Percentiles rank a stretch among this genome's conserved stretches.
phyloP scores from a whole-genome alignment of 92 coral and sea anemone species.

The Zoanthus gigantus region DNA sequence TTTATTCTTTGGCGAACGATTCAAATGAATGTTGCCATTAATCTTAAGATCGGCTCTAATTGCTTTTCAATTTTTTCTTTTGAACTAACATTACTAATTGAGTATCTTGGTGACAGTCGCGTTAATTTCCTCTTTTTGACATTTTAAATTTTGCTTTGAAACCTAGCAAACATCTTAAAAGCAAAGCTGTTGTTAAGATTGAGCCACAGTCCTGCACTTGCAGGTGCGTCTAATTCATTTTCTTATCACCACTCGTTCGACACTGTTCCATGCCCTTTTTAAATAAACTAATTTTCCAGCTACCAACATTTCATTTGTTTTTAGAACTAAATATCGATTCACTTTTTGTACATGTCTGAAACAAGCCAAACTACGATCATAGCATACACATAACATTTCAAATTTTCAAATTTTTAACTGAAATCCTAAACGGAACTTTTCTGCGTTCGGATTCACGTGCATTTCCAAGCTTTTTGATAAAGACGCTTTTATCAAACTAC shows the following conservation, averaged over 20 bases:
- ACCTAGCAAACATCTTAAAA: conserved; percentile 31
- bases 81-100: conserved; percentile 32
- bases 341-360: not conserved
- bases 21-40: conserved; percentile 26
- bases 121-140: conserved; percentile 40
- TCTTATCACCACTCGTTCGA: not conserved
- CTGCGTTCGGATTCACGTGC: not conserved
- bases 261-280: not conserved
- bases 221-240: not conserved
- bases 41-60: conserved; percentile 27
- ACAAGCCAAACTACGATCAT: not conserved
- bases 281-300: not conserved
- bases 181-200: conserved; percentile 2
- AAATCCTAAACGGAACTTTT: not conserved
- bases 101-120: conserved; percentile 7
- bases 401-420: not conserved
- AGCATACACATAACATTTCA: not conserved
- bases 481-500: not conserved
- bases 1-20: not conserved
- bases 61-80: conserved; percentile 34
- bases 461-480: not conserved
- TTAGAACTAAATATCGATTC: not conserved
- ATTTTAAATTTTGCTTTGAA: conserved; percentile 9
- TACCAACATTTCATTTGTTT: not conserved
- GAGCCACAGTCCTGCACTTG: not conserved